Percentiles rank a stretch among this genome's conserved stretches.
Evolutionary conservation across 2,797 vertebrate species (phyloP).

Genomic region (Anguilla marmorata): DNA sequence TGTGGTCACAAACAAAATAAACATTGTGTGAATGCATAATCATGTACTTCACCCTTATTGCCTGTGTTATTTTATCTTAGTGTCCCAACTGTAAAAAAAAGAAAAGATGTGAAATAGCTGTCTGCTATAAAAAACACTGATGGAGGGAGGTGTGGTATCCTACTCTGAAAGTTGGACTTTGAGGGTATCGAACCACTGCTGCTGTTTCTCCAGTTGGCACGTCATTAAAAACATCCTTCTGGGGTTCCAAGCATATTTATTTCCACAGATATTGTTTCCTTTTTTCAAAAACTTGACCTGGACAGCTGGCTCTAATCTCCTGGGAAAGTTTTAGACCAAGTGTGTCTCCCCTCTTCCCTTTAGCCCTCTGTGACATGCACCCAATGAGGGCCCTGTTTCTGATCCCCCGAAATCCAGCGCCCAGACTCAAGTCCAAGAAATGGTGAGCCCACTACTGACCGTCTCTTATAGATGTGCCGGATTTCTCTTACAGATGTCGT

Average conservation of each 20-base stretch:
- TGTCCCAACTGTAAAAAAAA: not conserved
- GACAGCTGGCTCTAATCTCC: not conserved
- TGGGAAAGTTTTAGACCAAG: not conserved
- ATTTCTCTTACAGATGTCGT: not conserved
- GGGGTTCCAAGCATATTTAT: too few relatives aligned
- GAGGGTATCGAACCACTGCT: not conserved
- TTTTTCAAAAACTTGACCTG: not conserved
- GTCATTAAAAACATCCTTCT: not conserved
- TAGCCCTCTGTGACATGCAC: constrained; percentile 99
- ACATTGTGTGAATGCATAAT: not conserved
- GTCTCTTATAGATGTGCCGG: not conserved
- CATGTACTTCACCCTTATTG: not conserved
- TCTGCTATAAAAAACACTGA: not conserved
- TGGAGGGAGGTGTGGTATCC: too few relatives aligned
- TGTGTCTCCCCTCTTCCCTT: constrained; percentile 38
- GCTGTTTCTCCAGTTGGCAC: not conserved
- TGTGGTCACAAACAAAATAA: not conserved
- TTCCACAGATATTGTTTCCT: not conserved
- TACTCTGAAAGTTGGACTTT: not conserved
- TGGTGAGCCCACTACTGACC: constrained; percentile 73
- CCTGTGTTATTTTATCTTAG: not conserved
- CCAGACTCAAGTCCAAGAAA: constrained; percentile 98
- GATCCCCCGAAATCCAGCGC: constrained; percentile 96
- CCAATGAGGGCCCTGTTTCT: constrained; percentile 99
- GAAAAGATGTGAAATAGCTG: not conserved